Conservation (phyloP, 2,888 invertebrate genomes). For the Ectemnius continuus region DNA sequence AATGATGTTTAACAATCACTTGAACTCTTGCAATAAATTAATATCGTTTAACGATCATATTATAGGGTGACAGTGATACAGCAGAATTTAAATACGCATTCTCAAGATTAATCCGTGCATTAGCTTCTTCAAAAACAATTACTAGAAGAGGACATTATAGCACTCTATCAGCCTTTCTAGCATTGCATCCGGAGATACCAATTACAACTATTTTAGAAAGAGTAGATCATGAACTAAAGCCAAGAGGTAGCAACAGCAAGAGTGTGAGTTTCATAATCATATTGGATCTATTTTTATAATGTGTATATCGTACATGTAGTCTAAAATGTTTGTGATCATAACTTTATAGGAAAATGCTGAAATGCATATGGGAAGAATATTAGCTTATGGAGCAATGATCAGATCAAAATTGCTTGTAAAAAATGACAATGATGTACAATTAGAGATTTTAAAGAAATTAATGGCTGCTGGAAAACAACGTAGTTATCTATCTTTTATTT, state of each 20-base stretch:
- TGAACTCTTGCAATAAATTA: background rate
- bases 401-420: slow-evolving; percentile 82
- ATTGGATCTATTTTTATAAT: background rate
- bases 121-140: slow-evolving; percentile 84
- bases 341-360: slow-evolving; percentile 85
- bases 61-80: slow-evolving; percentile 37
- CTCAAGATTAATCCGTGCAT: slow-evolving; percentile 84
- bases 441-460: slow-evolving; percentile 78
- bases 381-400: slow-evolving; percentile 85
- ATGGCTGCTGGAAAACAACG: slow-evolving; percentile 82
- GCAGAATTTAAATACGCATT: slow-evolving; percentile 84
- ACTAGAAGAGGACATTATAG: slow-evolving; percentile 85
- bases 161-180: slow-evolving; percentile 83
- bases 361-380: slow-evolving; percentile 85
- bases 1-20: background rate
- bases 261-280: slow-evolving; percentile 81
- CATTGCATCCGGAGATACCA: slow-evolving; percentile 78
- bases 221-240: slow-evolving; percentile 83
- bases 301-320: background rate
- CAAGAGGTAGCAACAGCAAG: slow-evolving; percentile 82
- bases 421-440: slow-evolving; percentile 79
- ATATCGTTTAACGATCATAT: slow-evolving; percentile 1
- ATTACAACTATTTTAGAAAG: slow-evolving; percentile 81
- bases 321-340: background rate
- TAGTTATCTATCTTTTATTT: slow-evolving; percentile 82